phyloP scores from a whole-genome alignment of 2,888 invertebrate genomes.

The Ichneumoninae sp. region DNA sequence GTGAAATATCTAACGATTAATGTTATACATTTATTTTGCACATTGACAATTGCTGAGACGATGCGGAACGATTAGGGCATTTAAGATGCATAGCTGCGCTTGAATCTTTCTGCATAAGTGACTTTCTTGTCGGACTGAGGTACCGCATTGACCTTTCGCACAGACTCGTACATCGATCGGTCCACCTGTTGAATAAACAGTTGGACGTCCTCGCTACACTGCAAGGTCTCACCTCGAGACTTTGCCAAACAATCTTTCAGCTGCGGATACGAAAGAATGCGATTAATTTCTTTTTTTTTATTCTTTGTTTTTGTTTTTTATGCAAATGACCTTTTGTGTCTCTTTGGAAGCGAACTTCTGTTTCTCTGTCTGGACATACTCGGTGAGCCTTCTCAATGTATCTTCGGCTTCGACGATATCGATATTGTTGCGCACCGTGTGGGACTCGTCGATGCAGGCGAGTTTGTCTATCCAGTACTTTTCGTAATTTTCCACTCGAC shows the following conservation, averaged over 20 bases:
- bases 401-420: conserved; percentile 70
- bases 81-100: conserved; percentile 60
- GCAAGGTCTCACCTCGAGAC: conserved; percentile 66
- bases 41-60: neutral
- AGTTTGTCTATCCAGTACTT: conserved; percentile 76
- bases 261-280: conserved; percentile 57
- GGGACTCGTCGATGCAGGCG: conserved; percentile 71
- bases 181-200: conserved; percentile 74
- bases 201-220: conserved; percentile 69
- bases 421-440: conserved; percentile 71
- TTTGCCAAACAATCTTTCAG: conserved; percentile 69
- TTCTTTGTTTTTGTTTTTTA: neutral
- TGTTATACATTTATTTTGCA: neutral
- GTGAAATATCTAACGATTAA: neutral
- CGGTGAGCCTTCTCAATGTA: conserved; percentile 66
- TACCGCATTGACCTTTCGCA: conserved; percentile 46
- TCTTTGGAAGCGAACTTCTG: conserved; percentile 19
- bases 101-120: conserved; percentile 71
- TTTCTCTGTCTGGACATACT: conserved; percentile 55
- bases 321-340: neutral
- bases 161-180: conserved; percentile 67
- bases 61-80: conserved; percentile 27
- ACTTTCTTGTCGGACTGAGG: conserved; percentile 61
- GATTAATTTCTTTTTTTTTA: neutral
- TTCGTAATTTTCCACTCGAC: conserved; percentile 72